Base-by-base conservation (phyloP, 2,797 vertebrate genomes). In the Micropoecilia bifurca region DNA sequence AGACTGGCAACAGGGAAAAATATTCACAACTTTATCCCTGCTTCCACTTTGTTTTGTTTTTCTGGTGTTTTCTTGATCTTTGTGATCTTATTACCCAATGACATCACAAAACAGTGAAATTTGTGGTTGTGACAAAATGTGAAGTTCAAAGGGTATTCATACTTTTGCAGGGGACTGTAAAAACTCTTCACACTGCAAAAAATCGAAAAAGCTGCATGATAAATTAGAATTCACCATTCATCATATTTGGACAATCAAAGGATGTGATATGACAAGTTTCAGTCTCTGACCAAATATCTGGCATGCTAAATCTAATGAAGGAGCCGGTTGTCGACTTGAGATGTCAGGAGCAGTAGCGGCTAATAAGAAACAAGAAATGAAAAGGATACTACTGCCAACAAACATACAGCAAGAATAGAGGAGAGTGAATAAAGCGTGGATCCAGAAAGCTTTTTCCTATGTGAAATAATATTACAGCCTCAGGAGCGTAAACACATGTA, bases 331-430 rank as follows among this genome's bases (percentile, higher is more conserved):
- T 43, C 61, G 39, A 46, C 53, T 53, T 30, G 16, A 75, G 55
- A 61, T 45, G 74, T 61, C 55, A 59, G 39, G 39, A 45, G n/a
- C 55, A 45, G n/a, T 28, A 45, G 55, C 39, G 46, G 39, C 55
- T 46, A 75, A 61, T 45, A 41, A 57, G 73, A 75, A 45, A 14
- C 36, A 43, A 74, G 48, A 74, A 57, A 55, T 55, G 39, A 55
- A 74, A 55, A 55, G 25, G 28, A 55, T 41, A 41, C 48, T 41
- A 25, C 36, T 28, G 73, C 36, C 36, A 41, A 57, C 12, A 41
- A 74, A 73, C 39, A 73, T 73, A 73, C 18, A 36, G 48, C 4
- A 39, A 73, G 33, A 12, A 71, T n/a, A 28, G 68, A 14, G 43
- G n/a, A 71, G 68, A 46, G 68, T 46, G 43, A 46, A 16, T 16